phyloP scores from a whole-genome alignment of 2,113 vertebrate genomes.

The Silurus glanis region DNA sequence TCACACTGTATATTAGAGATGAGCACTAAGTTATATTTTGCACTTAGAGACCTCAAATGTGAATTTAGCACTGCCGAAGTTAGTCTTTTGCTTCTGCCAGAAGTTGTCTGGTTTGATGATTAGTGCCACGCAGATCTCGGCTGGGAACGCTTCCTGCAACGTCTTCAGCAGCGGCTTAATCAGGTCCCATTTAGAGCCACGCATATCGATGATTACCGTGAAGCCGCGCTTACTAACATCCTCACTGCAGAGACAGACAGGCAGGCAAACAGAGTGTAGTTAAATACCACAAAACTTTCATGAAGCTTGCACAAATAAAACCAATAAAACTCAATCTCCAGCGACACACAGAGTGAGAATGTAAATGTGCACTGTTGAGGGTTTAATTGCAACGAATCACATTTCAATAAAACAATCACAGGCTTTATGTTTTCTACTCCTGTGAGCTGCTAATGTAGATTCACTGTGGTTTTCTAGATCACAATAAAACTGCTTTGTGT shows the following conservation, averaged over 20 bases:
- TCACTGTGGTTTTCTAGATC: neutral
- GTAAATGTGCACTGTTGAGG: neutral
- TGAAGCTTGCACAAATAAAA: conserved; percentile 3
- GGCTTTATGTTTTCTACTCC: neutral
- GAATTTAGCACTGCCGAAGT: conserved; percentile 98
- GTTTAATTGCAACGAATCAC: neutral
- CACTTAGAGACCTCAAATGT: conserved; percentile 87
- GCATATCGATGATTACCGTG: conserved; percentile 98
- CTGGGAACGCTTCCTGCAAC: conserved; percentile 92
- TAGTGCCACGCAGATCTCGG: conserved; percentile 91
- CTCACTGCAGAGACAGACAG: conserved; percentile 74
- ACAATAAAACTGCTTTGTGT: neutral
- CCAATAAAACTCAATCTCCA: neutral
- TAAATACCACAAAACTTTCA: neutral
- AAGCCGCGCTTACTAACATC: conserved; percentile 95
- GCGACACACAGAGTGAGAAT: neutral
- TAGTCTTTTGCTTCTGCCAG: conserved; percentile 99
- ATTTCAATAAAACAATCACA: neutral
- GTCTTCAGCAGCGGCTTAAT: conserved; percentile 96
- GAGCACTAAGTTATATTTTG: neutral
- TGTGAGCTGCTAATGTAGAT: neutral
- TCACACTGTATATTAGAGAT: neutral
- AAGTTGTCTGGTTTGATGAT: conserved; percentile 99
- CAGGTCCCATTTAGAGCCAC: conserved; percentile 98
- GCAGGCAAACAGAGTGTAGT: neutral